Conservation (phyloP, 1,140 invertebrate species). For the Cyclargus thomasi region DNA sequence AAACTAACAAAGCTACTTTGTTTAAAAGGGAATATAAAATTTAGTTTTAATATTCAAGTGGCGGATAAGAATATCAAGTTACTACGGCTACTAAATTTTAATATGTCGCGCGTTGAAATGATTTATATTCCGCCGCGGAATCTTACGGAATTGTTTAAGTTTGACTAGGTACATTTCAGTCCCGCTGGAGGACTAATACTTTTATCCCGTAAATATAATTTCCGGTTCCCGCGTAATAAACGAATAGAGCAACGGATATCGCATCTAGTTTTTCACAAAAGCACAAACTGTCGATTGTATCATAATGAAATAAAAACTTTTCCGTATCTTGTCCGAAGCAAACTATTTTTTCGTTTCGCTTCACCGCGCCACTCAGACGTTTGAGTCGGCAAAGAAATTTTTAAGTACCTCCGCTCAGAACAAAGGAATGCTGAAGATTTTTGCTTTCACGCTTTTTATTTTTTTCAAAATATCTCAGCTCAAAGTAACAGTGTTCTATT, state of each 20-base stretch:
- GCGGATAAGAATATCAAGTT: neutral
- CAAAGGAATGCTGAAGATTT: neutral
- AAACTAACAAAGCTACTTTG: no score
- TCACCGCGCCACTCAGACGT: neutral
- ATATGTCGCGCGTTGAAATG: constrained; percentile 1
- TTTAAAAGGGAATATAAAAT: neutral
- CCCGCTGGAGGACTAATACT: no score
- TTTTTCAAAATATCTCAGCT: neutral
- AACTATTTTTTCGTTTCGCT: neutral
- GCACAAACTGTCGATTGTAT: neutral
- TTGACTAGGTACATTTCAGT: neutral
- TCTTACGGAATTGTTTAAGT: neutral
- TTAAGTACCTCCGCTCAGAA: neutral
- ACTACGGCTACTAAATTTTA: neutral
- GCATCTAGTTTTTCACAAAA: neutral
- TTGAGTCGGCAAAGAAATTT: neutral
- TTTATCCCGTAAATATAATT: no score
- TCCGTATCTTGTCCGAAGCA: neutral
- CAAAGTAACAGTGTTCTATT: neutral
- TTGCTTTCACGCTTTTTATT: neutral
- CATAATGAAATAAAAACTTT: neutral
- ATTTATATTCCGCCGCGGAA: constrained; percentile 3
- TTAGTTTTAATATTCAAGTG: neutral
- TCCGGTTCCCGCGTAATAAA: no score
- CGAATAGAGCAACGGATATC: no score